Evolutionary conservation across 2,797 vertebrate genomes (phyloP), one percentile per base, ranked within the genome.

Genomic region (Sebastes taczanowskii): DNA sequence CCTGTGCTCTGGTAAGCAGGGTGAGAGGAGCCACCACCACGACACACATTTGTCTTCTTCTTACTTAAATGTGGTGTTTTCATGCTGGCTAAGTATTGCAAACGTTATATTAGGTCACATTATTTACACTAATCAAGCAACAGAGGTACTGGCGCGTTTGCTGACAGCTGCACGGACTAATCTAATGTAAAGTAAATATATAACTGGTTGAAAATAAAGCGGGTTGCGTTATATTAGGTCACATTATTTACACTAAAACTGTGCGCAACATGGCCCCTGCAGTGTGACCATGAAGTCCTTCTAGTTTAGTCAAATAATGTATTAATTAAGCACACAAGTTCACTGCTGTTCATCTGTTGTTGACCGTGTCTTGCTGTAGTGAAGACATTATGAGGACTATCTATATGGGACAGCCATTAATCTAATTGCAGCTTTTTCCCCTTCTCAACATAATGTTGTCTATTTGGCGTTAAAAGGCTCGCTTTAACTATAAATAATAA

Each of bases 261-360:
- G 81, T 91, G 91, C 91, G 92, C 90, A 89, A 65, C 81, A 87
- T 83, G 83, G 85, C 83, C 91, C 83, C 11, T 38, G 88, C 83
- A 84, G 86, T 89, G 86, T 86, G 88, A 78, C 80, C 74, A 70
- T 38, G 35, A 38, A 38, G 35, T 4, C 34, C 34, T 35, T 35
- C 34, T 35, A 35, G 2, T 35, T 35, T 35, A 35, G 34, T 35
- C 34, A 11, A 35, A 35, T 35, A 35, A 35, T 35, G 11, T 35
- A 35, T 35, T 35, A 35, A 11, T 35, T 35, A 35, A 35, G 34
- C 11, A 35, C 11, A 35, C 34, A 4, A 35, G 34, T 35, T 35
- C 34, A 35, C 34, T 35, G 34, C 34, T 35, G 34, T 35, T 35
- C 34, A 35, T 35, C 11, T 35, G 34, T 77, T 88, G 74, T 80